These are phyloP conservation scores for Pantherophis guttatus DNA, from an alignment of 2,113 vertebrate species.

Conservation along the genomic window DNA sequence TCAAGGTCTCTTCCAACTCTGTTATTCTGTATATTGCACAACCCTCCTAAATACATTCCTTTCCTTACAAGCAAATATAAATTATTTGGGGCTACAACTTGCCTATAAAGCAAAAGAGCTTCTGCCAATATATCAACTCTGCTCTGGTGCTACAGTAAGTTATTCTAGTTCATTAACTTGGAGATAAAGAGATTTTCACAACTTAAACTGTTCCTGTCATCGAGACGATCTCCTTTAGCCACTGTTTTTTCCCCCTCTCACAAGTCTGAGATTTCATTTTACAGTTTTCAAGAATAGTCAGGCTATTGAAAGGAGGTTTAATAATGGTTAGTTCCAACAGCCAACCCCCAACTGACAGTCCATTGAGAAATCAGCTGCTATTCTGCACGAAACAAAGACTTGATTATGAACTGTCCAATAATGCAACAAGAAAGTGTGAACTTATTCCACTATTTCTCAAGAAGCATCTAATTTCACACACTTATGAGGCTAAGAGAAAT, in stretches of 20 bases:
- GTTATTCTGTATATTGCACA: not conserved
- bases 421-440: not conserved
- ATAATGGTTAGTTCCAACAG: not conserved
- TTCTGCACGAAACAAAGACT: not conserved
- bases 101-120: not conserved
- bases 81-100: not conserved
- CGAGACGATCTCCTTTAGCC: not conserved
- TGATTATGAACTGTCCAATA: not conserved
- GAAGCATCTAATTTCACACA: not conserved
- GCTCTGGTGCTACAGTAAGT: not conserved
- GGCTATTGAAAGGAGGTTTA: not conserved
- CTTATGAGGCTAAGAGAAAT: not conserved
- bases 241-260: not conserved
- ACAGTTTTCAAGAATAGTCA: not conserved
- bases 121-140: not conserved
- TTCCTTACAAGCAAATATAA: not conserved
- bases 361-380: not conserved
- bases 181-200: not conserved
- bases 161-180: not conserved
- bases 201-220: not conserved
- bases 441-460: not conserved
- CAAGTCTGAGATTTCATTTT: not conserved
- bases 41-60: not conserved
- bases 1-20: not conserved
- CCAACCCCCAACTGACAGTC: not conserved